Base-by-base conservation (phyloP, 1,140 invertebrate species). In the Luehdorfia chinensis region DNA sequence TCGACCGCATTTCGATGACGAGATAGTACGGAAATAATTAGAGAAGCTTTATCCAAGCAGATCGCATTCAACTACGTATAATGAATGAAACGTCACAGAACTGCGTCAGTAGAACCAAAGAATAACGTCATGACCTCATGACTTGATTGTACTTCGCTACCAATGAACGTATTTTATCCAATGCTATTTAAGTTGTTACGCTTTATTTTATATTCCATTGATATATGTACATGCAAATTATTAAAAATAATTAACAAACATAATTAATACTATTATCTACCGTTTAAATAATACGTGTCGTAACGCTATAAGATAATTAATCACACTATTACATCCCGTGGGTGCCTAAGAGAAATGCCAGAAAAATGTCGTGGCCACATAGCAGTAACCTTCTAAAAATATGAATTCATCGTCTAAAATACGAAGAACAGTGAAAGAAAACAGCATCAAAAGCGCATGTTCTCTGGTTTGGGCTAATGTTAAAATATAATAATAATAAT, bases 11-110 rank as follows among this genome's bases (percentile, higher is more conserved):
- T 75, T 68, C 65, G 60, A 73, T 74, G 67, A 64, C 60, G 65
- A 67, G 52, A 55, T 59, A 68, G 65, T 48, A 65, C 74, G 78
- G 75, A 83, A 79, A 70, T 79, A 83, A 83, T 83, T 83, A 83
- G 78, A 69, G 66, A 44, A 57, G 70, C 65, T 77, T 68, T 74
- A 77, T 75, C 68, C 75, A 65, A 70, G 55, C 68, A 66, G 66
- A 77, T 83, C 68, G 70, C 65, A 83, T 83, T 83, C 74, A 83
- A 50, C 48, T 39, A 36, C 50, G 63, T 59, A 77, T 77, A 77
- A 83, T 83, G 74, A 83, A 79, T 75, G 75, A 75, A 79, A 71
- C 69, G 67, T 77, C 74, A 72, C 47, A 49, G 52, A 43, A 43
- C 52, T 50, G 59, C 66, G 58, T 67, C 59, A 60, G 54, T 37